These are phyloP conservation scores for Callaeas wilsoni DNA, from an alignment of 2,113 vertebrate genomes.

Conservation along the genomic window DNA sequence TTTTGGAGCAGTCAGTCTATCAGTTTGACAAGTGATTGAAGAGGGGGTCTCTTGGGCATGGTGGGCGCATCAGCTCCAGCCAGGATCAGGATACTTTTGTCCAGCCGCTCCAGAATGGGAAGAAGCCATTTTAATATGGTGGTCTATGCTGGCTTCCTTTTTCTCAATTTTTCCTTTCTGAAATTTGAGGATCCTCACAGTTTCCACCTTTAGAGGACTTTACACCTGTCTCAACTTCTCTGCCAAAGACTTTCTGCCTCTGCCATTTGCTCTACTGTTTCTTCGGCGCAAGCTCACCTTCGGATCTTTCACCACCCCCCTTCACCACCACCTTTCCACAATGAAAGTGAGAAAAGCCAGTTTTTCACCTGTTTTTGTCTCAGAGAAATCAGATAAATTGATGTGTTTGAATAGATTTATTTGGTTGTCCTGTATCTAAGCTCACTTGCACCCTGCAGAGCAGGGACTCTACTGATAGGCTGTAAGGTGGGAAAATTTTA, in stretches of 20 bases:
- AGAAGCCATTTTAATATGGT: not conserved
- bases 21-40: not conserved
- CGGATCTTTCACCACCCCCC: not conserved
- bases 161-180: not conserved
- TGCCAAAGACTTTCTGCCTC: not conserved
- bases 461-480: not conserved
- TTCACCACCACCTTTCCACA: not conserved
- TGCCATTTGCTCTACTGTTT: not conserved
- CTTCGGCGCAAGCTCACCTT: not conserved
- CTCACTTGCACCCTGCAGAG: not conserved
- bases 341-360: not conserved
- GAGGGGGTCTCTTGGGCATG: not conserved
- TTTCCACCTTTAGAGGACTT: not conserved
- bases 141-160: not conserved
- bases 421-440: not conserved
- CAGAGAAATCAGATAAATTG: not conserved
- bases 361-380: not conserved
- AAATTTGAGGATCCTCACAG: not conserved
- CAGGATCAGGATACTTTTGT: not conserved
- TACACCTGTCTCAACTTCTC: not conserved
- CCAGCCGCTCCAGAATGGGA: not conserved
- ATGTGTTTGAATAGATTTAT: not conserved
- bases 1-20: not conserved
- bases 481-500: not conserved
- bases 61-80: not conserved